A percentile compares a stretch with the other conserved stretches of the same genome.
These are phyloP conservation scores for Amorpha juglandis DNA, from an alignment of 2,888 invertebrate species.

Conservation along the genomic window DNA sequence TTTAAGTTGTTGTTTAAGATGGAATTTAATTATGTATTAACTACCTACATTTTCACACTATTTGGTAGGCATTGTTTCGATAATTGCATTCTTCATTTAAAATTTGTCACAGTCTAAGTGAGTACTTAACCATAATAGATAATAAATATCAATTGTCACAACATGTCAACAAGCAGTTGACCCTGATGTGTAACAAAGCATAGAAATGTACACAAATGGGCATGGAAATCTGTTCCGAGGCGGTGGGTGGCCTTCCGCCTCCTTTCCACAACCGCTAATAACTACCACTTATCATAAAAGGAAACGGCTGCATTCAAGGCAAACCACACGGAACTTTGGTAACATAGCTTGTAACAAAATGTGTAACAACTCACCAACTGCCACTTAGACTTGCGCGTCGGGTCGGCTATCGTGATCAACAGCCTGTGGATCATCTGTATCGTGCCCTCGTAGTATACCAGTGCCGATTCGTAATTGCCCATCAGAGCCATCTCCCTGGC, in stretches of 20 bases:
- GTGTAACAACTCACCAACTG: slow-evolving; percentile 87
- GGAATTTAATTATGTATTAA: neutral
- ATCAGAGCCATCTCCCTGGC: slow-evolving; percentile 97
- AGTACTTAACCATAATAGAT: neutral
- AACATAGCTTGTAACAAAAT: slow-evolving; percentile 37
- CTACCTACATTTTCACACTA: neutral
- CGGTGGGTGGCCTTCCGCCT: slow-evolving; percentile 72
- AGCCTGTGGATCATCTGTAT: slow-evolving; percentile 95
- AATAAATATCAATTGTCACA: slow-evolving; percentile 20
- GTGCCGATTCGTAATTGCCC: slow-evolving; percentile 97
- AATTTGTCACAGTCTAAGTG: neutral
- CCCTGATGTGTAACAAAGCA: slow-evolving; percentile 13
- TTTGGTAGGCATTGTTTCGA: too few relatives aligned
- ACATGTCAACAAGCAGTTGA: slow-evolving; percentile 13
- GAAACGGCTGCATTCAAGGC: slow-evolving; percentile 74
- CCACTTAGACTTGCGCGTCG: slow-evolving; percentile 94
- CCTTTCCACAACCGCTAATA: slow-evolving; percentile 61
- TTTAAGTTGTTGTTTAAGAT: neutral
- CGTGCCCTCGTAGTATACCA: slow-evolving; percentile 96
- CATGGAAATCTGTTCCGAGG: slow-evolving; percentile 44
- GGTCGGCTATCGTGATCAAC: slow-evolving; percentile 91
- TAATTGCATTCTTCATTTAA: neutral
- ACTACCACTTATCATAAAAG: slow-evolving; percentile 73
- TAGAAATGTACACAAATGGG: slow-evolving; percentile 24
- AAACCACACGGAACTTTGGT: slow-evolving; percentile 51